Base-by-base conservation (phyloP, 2,888 invertebrate species). In the Xestobium rufovillosum region DNA sequence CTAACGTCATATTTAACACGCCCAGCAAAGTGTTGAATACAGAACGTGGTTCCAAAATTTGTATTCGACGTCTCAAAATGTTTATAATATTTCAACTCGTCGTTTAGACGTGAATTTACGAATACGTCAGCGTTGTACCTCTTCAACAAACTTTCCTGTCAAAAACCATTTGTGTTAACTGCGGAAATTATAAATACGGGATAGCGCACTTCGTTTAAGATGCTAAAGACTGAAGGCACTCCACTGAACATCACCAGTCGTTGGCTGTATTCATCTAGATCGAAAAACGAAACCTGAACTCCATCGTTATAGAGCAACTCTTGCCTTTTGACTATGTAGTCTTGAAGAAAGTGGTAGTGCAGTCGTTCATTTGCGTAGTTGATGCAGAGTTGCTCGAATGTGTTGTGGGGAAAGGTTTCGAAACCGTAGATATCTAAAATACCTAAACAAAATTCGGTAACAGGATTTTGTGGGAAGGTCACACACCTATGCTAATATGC, bases 401-500 rank as follows among this genome's bases (percentile, higher is more conserved):
- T 62, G 37, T 66, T 66, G 19, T 41, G 44, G 2, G 49, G 36
- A 31, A 65, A 63, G 2, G 50, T 47, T 47, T 66, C 66, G 26
- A 65, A 65, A 17, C 65, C 65, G 41, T 62, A 66, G 37, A 65
- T 55, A 32, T 65, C 65, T 9, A 64, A 37, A 34, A 64, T 56
- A 4, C 63, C 63, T 61, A 26, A 28, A 46, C 38, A 12, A 31
- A 26, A 28, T 19, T 8, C 10, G 16, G 3, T 11, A 17, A 38
- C 31, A n/a, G 14, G n/a, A n/a, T 31, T 8, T 6, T 9, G 11
- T 10, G 12, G 31, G 9, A 14, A 34, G n/a, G 15, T 11, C n/a
- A 23, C 23, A 9, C 8, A 23, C 23, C 23, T 23, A 23, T 23
- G 23, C 23, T n/a, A 23, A n/a, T 23, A 8, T 39, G 39, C 14